Percentiles rank a stretch among this genome's conserved stretches.
These are phyloP conservation scores for Hydra vulgaris DNA, from an alignment of 30 jellyfish, hydroid and myxozoan genomes.

Conservation along the genomic window DNA sequence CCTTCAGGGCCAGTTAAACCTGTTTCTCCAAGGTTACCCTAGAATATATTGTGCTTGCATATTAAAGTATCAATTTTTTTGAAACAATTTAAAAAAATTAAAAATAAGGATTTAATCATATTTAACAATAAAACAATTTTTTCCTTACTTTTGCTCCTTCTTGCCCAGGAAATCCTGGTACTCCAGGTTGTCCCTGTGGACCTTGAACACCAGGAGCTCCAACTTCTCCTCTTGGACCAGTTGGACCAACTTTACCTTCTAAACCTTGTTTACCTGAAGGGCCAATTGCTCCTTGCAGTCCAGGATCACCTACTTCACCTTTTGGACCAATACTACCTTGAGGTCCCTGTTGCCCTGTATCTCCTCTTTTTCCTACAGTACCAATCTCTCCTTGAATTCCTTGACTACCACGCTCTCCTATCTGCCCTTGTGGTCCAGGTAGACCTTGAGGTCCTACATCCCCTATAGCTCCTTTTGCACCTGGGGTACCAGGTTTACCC, in stretches of 20 bases:
- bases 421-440: slow-evolving; percentile 24
- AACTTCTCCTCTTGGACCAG: slow-evolving; percentile 12
- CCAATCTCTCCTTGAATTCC: slow-evolving; percentile 1
- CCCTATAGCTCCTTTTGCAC: background rate
- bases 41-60: background rate
- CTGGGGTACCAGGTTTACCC: slow-evolving; percentile 20
- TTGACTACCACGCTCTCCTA: slow-evolving; percentile 15
- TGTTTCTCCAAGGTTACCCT: slow-evolving; percentile 17
- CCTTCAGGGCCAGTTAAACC: slow-evolving; percentile 26
- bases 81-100: too few species aligned
- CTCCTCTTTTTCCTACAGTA: background rate
- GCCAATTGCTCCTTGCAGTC: slow-evolving; percentile 20
- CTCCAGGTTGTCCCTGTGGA: slow-evolving; percentile 16
- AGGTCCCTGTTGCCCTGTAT: slow-evolving; percentile 31
- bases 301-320: slow-evolving; percentile 25
- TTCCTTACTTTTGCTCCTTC: slow-evolving; percentile 13
- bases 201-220: slow-evolving; percentile 32
- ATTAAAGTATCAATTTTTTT: background rate
- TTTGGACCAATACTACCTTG: slow-evolving; percentile 80
- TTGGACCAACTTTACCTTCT: slow-evolving; percentile 28
- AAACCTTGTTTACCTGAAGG: slow-evolving; percentile 27
- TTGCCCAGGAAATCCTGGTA: slow-evolving; percentile 8
- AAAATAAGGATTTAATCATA: too few species aligned
- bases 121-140: background rate
- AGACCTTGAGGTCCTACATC: background rate